These are phyloP conservation scores for Drosophila suzukii DNA, from an alignment of 1,140 invertebrate species.

Conservation along the genomic window DNA sequence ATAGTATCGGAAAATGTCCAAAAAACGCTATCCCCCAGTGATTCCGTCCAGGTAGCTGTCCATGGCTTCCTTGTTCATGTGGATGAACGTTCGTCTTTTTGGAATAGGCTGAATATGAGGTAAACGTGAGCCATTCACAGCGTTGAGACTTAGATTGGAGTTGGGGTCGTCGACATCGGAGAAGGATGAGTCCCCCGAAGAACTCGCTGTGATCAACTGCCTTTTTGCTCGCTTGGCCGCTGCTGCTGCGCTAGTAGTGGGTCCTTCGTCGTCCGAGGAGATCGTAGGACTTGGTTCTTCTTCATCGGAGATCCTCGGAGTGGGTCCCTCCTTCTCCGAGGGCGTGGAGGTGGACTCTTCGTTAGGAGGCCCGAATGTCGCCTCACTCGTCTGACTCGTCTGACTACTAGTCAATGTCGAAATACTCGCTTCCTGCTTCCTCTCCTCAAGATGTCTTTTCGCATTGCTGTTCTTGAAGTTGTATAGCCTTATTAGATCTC, in stretches of 20 bases:
- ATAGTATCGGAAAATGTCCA: not conserved
- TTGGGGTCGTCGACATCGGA: constrained; percentile 52
- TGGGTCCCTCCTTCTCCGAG: not conserved
- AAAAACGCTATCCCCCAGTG: constrained; percentile 48
- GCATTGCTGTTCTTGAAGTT: constrained; percentile 19
- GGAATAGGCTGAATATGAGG: constrained; percentile 67
- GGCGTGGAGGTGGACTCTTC: too few relatives aligned
- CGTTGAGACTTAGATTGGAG: constrained; percentile 56
- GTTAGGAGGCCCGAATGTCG: not conserved
- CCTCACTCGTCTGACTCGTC: constrained; percentile 1
- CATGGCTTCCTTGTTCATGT: constrained; percentile 36
- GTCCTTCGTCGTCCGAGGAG: not conserved
- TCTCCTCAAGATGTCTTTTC: not conserved
- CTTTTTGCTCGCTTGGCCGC: not conserved
- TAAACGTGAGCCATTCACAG: constrained; percentile 61
- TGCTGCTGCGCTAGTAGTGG: constrained; percentile 1
- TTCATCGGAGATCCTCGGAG: not conserved
- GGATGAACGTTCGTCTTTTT: constrained; percentile 43
- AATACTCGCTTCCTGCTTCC: not conserved
- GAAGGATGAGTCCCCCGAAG: not conserved
- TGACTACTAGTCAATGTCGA: constrained; percentile 50
- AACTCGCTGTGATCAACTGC: not conserved
- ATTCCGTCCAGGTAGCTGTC: constrained; percentile 68
- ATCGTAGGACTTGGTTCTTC: not conserved
- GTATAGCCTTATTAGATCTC: constrained; percentile 8